Conservation (phyloP, 2,113 vertebrate species). For the Dipodomys merriami region DNA sequence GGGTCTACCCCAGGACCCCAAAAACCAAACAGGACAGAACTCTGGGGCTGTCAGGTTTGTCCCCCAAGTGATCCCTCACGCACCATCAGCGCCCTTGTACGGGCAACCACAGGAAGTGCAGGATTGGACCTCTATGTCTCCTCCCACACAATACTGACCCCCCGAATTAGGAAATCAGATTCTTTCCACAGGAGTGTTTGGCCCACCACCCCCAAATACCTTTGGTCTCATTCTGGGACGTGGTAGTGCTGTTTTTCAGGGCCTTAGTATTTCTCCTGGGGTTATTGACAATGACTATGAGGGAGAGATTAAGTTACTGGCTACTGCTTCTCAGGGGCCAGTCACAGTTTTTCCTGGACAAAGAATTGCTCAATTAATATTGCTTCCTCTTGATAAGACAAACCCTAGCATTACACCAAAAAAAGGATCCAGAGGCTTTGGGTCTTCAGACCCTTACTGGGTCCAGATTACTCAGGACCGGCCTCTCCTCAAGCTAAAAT, state of each 20-base stretch:
- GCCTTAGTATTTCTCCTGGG: no score
- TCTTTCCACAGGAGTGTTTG: background rate
- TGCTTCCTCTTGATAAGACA: background rate
- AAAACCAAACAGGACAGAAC: no score
- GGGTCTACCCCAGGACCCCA: background rate
- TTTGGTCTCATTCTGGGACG: background rate
- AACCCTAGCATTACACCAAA: background rate
- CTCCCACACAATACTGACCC: background rate
- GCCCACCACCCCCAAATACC: no score
- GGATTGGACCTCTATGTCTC: background rate
- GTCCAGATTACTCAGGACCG: background rate
- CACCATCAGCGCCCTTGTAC: background rate
- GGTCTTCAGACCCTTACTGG: background rate
- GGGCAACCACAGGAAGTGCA: background rate
- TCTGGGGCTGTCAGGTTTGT: background rate
- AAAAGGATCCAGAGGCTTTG: no score
- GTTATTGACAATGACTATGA: background rate
- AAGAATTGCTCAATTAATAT: background rate
- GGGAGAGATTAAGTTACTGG: background rate
- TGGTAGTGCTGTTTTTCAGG: background rate
- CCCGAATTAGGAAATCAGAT: background rate
- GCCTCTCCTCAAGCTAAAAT: background rate
- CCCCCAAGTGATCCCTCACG: background rate
- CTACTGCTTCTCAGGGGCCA: background rate
- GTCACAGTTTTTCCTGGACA: fast-evolving